Evolutionary conservation across 1,140 invertebrate species (phyloP).

Genomic region (Drosophila simulans): DNA sequence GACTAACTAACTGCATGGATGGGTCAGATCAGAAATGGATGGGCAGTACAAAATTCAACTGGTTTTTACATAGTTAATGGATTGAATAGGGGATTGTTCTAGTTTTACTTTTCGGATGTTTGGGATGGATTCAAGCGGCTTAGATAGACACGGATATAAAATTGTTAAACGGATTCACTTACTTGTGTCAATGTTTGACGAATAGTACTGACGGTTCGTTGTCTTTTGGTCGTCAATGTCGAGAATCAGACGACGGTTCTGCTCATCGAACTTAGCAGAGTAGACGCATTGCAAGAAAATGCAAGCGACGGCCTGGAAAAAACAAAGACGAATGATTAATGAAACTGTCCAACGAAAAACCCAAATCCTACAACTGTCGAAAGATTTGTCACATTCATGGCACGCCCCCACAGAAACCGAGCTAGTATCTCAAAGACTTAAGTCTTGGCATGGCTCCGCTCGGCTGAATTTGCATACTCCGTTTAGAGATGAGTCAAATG

Average conservation of each 20-base stretch:
- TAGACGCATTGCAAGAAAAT: slow-evolving; percentile 81
- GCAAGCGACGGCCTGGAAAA: slow-evolving; percentile 78
- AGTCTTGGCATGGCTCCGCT: slow-evolving; percentile 26
- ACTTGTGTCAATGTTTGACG: slow-evolving; percentile 89
- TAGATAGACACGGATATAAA: slow-evolving; percentile 33
- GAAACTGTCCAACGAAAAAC: slow-evolving; percentile 10
- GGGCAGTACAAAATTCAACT: slow-evolving; percentile 13
- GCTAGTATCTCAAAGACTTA: slow-evolving; percentile 4
- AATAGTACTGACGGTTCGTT: slow-evolving; percentile 87
- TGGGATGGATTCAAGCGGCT: slow-evolving; percentile 42
- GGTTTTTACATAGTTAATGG: slow-evolving; percentile 37
- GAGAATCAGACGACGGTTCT: slow-evolving; percentile 86
- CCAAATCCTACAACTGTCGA: slow-evolving; percentile 20
- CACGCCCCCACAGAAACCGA: slow-evolving; percentile 30
- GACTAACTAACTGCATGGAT: slow-evolving; percentile 49
- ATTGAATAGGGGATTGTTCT: slow-evolving; percentile 5
- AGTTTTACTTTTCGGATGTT: slow-evolving; percentile 24
- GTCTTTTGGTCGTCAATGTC: slow-evolving; percentile 89
- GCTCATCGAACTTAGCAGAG: slow-evolving; percentile 79
- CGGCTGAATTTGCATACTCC: slow-evolving; percentile 57
- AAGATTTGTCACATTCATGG: slow-evolving; percentile 45
- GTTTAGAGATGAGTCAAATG: slow-evolving; percentile 48
- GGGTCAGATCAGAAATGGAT: slow-evolving; percentile 26
- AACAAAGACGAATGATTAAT: slow-evolving; percentile 33
- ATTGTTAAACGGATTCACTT: slow-evolving; percentile 83